These are phyloP conservation scores for Amblyopsis hoosieri DNA, from an alignment of 2,797 vertebrate species.

Conservation along the genomic window DNA sequence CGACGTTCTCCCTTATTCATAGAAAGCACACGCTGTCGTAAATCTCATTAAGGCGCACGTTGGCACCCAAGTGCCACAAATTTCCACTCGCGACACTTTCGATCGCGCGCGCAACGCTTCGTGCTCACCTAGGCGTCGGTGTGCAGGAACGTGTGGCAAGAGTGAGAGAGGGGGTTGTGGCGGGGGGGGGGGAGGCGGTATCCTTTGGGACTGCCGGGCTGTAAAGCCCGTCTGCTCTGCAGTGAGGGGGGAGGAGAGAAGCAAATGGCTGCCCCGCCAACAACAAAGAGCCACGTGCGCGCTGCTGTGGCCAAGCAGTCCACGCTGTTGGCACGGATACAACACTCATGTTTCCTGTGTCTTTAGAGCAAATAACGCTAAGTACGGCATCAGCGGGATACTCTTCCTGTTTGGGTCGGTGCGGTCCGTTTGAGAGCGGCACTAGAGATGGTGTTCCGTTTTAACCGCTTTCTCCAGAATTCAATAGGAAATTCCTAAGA, in stretches of 20 bases:
- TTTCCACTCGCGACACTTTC: slow-evolving; percentile 19
- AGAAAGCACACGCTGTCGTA: slow-evolving; percentile 29
- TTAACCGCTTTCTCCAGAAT: not conserved
- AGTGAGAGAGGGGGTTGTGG: not conserved
- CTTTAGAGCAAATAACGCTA: not conserved
- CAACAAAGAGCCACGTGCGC: slow-evolving; percentile 59
- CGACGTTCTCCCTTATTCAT: slow-evolving; percentile 42
- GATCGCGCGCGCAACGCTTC: not conserved
- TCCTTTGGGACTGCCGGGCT: slow-evolving; percentile 53
- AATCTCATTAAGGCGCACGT: slow-evolving; percentile 56
- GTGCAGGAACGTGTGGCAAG: slow-evolving; percentile 3
- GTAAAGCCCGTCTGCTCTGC: slow-evolving; percentile 72
- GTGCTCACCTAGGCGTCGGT: slow-evolving; percentile 30
- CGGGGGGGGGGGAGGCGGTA: slow-evolving; percentile 3
- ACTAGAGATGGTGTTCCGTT: too few species aligned
- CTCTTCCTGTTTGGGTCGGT: not conserved
- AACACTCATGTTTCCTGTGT: not conserved
- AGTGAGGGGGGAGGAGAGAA: slow-evolving; percentile 69
- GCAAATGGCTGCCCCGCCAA: slow-evolving; percentile 67
- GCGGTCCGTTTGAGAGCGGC: too few species aligned
- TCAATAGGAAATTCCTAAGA: not conserved
- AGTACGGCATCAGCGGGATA: not conserved
- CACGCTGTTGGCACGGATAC: not conserved
- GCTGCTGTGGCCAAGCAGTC: not conserved
- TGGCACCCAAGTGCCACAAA: slow-evolving; percentile 48